A percentile compares a stretch with the other conserved stretches of the same genome.
Evolutionary conservation across 2,113 vertebrate genomes (phyloP).

Genomic region (Ahaetulla prasina): DNA sequence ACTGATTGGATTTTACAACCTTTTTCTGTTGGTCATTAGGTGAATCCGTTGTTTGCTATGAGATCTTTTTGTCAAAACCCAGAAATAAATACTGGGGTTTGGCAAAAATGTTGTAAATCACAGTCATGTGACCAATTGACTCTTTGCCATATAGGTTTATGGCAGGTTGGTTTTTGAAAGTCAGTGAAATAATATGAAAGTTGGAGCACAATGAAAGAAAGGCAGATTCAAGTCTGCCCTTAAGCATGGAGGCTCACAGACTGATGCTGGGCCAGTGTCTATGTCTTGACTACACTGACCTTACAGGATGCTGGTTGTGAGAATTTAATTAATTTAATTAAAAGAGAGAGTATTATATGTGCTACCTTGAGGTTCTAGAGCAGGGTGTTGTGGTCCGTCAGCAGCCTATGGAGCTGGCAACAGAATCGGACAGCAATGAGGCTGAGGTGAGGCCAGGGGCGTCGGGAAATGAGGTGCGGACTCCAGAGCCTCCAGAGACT

Average conservation of each 20-base stretch:
- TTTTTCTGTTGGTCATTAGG: not conserved
- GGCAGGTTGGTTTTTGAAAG: not conserved
- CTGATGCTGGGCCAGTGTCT: not conserved
- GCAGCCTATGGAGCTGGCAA: too few species aligned
- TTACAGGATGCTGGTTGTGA: not conserved
- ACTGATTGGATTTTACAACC: not conserved
- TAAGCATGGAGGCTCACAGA: not conserved
- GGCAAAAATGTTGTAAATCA: too few species aligned
- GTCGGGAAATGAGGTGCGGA: too few species aligned
- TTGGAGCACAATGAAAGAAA: not conserved
- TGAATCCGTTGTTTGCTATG: not conserved
- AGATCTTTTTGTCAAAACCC: not conserved
- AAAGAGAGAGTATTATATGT: not conserved
- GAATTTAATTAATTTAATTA: not conserved
- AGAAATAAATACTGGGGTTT: not conserved
- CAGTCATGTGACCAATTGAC: not conserved
- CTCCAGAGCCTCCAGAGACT: too few species aligned
- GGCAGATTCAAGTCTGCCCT: not conserved
- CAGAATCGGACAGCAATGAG: too few species aligned
- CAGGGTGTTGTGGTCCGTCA: too few species aligned
- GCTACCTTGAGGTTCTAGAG: not conserved
- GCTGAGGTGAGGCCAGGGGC: too few species aligned
- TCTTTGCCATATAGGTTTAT: not conserved
- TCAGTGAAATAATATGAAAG: not conserved
- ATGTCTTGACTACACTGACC: not conserved